These are phyloP conservation scores for Polia nebulosa DNA, from an alignment of 2,888 invertebrate species.

Conservation along the genomic window DNA sequence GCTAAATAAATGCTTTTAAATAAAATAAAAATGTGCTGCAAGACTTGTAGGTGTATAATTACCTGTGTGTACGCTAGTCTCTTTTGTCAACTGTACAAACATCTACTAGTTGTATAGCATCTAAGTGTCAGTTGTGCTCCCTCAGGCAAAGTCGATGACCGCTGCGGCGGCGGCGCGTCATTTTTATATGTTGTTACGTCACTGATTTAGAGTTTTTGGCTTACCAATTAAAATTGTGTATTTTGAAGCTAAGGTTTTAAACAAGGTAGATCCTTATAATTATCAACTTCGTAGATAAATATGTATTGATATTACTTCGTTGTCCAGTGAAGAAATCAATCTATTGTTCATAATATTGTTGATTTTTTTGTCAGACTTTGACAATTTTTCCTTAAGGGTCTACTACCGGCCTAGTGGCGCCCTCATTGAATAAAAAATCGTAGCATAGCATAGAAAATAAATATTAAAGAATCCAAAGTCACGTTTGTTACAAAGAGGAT, in stretches of 20 bases:
- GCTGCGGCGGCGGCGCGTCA: slow-evolving; percentile 37
- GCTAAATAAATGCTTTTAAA: background rate
- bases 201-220: slow-evolving; percentile 40
- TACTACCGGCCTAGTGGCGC: too few species aligned
- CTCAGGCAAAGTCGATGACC: slow-evolving; percentile 60
- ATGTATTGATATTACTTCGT: background rate
- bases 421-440: too few species aligned
- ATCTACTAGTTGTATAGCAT: slow-evolving; percentile 24
- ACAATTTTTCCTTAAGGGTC: too few species aligned
- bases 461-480: too few species aligned
- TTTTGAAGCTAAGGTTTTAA: slow-evolving; percentile 19
- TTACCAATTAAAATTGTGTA: slow-evolving; percentile 44
- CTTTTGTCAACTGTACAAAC: slow-evolving; percentile 15
- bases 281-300: background rate
- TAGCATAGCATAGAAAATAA: too few species aligned
- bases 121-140: slow-evolving; percentile 29
- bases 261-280: background rate
- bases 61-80: background rate
- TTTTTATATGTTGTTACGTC: slow-evolving; percentile 45
- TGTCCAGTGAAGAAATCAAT: background rate
- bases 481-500: too few species aligned
- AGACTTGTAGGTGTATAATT: too few species aligned
- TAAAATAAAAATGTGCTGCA: too few species aligned
- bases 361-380: too few species aligned
- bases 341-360: too few species aligned